Conservation (phyloP, 2,888 invertebrate genomes). For the Lapara coniferarum region DNA sequence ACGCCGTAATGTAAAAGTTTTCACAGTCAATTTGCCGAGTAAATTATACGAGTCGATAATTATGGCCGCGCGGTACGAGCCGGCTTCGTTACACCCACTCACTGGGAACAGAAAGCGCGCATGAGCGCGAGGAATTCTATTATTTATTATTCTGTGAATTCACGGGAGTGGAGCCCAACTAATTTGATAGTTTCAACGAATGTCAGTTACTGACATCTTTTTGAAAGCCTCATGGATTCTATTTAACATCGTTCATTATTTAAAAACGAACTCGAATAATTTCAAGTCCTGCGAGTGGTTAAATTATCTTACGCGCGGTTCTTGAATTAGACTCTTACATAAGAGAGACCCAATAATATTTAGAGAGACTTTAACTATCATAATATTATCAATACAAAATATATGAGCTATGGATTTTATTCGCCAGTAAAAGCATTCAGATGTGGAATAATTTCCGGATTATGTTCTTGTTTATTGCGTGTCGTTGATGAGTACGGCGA, state of each 20-base stretch:
- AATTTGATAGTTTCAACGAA: not conserved
- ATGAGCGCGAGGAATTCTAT: not conserved
- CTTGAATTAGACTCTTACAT: too few species aligned
- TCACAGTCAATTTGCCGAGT: slow-evolving; percentile 23
- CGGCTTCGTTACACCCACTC: not conserved
- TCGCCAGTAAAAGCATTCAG: too few species aligned
- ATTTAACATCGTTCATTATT: too few species aligned
- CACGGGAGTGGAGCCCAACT: not conserved
- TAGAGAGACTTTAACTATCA: too few species aligned
- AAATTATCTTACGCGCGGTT: too few species aligned
- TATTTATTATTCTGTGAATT: slow-evolving; percentile 11
- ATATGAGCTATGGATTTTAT: too few species aligned
- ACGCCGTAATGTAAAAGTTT: slow-evolving; percentile 19
- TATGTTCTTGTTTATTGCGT: not conserved
- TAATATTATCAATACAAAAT: too few species aligned
- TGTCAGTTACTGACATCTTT: not conserved
- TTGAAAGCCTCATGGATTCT: too few species aligned
- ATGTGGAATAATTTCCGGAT: too few species aligned
- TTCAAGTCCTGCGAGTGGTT: too few species aligned
- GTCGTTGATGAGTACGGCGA: not conserved
- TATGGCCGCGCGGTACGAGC: not conserved
- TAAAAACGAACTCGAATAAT: too few species aligned
- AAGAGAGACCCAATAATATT: too few species aligned
- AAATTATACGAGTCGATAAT: slow-evolving; percentile 12
- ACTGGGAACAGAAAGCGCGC: not conserved